Percentiles rank a stretch among this genome's conserved stretches.
Evolutionary conservation across 2,797 vertebrate species (phyloP).

Genomic region (Melanotaenia parkinsoni): DNA sequence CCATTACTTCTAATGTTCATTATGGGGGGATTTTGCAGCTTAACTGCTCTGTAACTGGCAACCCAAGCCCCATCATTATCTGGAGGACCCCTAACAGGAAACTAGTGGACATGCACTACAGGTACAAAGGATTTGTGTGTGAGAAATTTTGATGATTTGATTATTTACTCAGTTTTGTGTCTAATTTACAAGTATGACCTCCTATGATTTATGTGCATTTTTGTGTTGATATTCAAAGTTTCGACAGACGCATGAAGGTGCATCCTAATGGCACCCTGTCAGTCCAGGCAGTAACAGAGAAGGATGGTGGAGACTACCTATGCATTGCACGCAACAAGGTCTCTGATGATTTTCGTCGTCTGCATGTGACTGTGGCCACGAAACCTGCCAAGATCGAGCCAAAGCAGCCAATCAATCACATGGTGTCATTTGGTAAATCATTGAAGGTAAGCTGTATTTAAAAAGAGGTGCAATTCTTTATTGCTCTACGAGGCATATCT

Average conservation of each 20-base stretch:
- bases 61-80: constrained; percentile 89
- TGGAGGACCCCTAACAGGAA: constrained; percentile 92
- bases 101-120: constrained; percentile 88
- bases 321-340: constrained; percentile 93
- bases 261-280: constrained; percentile 89
- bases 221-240: constrained; percentile 67
- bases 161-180: neutral
- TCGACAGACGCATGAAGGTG: constrained; percentile 88
- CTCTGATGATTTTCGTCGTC: constrained; percentile 88
- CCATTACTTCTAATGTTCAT: constrained; percentile 81
- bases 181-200: neutral
- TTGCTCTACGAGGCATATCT: neutral
- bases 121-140: constrained; percentile 75
- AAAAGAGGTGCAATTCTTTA: neutral
- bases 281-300: constrained; percentile 86
- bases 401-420: constrained; percentile 84
- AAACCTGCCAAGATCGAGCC: constrained; percentile 90
- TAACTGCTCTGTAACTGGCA: constrained; percentile 89
- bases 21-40: constrained; percentile 85
- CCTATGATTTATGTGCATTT: neutral
- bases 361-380: constrained; percentile 88
- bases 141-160: neutral
- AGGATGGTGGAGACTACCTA: constrained; percentile 92
- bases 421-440: constrained; percentile 87
- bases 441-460: constrained; percentile 79